Conservation (phyloP, 1,140 invertebrate genomes). For the Steinernema feltiae region DNA sequence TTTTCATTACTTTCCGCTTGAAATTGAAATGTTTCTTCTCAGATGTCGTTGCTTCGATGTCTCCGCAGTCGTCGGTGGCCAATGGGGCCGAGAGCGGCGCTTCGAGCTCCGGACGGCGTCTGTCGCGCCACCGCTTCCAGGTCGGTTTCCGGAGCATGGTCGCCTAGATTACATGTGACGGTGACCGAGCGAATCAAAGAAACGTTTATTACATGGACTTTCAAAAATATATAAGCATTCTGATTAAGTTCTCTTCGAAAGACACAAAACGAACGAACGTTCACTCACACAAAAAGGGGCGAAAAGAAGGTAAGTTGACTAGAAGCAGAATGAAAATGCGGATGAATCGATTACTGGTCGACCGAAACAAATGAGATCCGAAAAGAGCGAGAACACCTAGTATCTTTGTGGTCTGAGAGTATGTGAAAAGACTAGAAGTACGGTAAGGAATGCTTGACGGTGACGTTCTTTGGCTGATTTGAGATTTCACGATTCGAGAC, state of each 20-base stretch:
- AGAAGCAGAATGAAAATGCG: neutral
- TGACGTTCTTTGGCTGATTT: neutral
- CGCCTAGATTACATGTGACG: neutral
- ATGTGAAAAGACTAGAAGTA: neutral
- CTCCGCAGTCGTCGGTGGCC: slow-evolving; percentile 6
- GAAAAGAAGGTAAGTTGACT: neutral
- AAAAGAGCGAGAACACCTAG: neutral
- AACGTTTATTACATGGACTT: neutral
- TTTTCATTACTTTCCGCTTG: neutral
- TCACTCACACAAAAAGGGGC: neutral
- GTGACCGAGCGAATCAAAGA: neutral
- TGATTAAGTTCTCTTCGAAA: slow-evolving; percentile 12
- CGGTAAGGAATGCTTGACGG: neutral
- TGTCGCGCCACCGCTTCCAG: neutral
- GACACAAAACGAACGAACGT: slow-evolving; percentile 9
- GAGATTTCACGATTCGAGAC: neutral
- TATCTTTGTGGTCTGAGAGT: neutral
- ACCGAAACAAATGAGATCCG: neutral
- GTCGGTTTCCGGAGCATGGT: slow-evolving; percentile 7
- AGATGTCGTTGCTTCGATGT: slow-evolving; percentile 6
- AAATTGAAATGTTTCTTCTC: neutral
- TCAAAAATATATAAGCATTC: slow-evolving; percentile 11
- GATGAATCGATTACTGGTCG: neutral
- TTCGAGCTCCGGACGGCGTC: neutral
- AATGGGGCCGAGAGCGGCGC: neutral